Conservation (phyloP, 1,140 invertebrate genomes). For the Whitmania pigra region DNA sequence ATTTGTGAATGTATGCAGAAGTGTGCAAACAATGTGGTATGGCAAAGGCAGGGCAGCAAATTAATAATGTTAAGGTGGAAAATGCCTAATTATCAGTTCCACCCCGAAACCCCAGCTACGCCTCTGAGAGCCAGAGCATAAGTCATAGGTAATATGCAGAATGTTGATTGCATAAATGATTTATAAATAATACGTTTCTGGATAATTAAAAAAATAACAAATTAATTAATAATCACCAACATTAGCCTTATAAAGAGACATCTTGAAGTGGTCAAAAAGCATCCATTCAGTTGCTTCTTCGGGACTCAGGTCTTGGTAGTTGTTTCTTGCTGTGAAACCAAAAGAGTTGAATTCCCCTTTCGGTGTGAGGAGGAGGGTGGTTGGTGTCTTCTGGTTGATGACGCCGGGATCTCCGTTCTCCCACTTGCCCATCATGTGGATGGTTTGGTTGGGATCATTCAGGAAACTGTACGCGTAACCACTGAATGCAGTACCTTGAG, state of each 20-base stretch:
- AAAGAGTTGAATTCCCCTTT: slow-evolving; percentile 50
- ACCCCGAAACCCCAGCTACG: too few species aligned
- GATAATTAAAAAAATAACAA: background rate
- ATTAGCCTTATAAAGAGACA: slow-evolving; percentile 48
- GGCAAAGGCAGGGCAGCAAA: too few species aligned
- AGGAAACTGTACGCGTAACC: slow-evolving; percentile 53
- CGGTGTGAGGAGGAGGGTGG: slow-evolving; percentile 48
- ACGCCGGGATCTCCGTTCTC: slow-evolving; percentile 52
- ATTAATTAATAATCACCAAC: slow-evolving; percentile 35
- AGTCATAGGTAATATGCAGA: background rate
- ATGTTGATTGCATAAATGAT: background rate
- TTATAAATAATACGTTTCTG: background rate
- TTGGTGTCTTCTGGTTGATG: slow-evolving; percentile 52
- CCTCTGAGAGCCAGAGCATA: too few species aligned
- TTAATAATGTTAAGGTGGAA: too few species aligned
- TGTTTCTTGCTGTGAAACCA: slow-evolving; percentile 50
- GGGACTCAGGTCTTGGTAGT: slow-evolving; percentile 49
- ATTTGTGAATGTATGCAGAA: background rate
- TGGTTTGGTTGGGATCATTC: slow-evolving; percentile 44
- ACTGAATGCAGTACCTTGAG: slow-evolving; percentile 53
- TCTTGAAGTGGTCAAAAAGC: slow-evolving; percentile 56
- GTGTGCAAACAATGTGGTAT: too few species aligned
- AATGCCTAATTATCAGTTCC: too few species aligned
- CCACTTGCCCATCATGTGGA: slow-evolving; percentile 54
- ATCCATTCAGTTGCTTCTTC: slow-evolving; percentile 48